A percentile compares a stretch with the other conserved stretches of the same genome.
phyloP scores from a whole-genome alignment of 35 echinoderm and acorn worm genomes.

The Amphiura filiformis region DNA sequence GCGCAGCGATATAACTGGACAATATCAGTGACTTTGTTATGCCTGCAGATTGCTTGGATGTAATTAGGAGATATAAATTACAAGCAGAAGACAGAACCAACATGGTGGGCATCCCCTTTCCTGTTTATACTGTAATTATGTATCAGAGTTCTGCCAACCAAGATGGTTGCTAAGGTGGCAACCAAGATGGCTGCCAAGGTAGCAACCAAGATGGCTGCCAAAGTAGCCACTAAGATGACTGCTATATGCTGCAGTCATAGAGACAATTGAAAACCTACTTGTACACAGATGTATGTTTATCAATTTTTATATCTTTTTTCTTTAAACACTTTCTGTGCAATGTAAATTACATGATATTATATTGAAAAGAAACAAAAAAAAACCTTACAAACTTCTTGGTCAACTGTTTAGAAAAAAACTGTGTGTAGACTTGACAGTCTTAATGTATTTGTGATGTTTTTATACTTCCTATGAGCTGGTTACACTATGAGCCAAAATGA shows the following conservation, averaged over 20 bases:
- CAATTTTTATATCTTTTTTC: conserved; percentile 7
- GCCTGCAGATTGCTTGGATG: too few relatives aligned
- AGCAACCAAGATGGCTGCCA: too few relatives aligned
- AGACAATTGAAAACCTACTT: not conserved
- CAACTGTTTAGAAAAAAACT: not conserved
- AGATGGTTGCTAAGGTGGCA: too few relatives aligned
- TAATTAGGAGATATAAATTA: too few relatives aligned
- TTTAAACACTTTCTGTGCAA: conserved; percentile 10
- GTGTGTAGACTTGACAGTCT: not conserved
- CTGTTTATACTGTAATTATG: not conserved
- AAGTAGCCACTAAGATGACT: not conserved
- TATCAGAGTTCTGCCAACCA: not conserved
- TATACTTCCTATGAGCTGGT: not conserved
- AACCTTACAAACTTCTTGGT: not conserved
- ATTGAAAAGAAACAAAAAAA: not conserved
- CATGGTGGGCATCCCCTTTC: too few relatives aligned
- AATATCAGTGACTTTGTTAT: too few relatives aligned
- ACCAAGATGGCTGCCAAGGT: too few relatives aligned
- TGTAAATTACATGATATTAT: not conserved
- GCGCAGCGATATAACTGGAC: too few relatives aligned
- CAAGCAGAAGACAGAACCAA: too few relatives aligned
- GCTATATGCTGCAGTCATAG: not conserved
- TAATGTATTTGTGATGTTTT: not conserved
- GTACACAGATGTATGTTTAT: conserved; percentile 12
- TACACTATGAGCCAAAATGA: too few relatives aligned